Conservation (phyloP, 2,113 vertebrate genomes). For the Oenanthe oenanthe region DNA sequence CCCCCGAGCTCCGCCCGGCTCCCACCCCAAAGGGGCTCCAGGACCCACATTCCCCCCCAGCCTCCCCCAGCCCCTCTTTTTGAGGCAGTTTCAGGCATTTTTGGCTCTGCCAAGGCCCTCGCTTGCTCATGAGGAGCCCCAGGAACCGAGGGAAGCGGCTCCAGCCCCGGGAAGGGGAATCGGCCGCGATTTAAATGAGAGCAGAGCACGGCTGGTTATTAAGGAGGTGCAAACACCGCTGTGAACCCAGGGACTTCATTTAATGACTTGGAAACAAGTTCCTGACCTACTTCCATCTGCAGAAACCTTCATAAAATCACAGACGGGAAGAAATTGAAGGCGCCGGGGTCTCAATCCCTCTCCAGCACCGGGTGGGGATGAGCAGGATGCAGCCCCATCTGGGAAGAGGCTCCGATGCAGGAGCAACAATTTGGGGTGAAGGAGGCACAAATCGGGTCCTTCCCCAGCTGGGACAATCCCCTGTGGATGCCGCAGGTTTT, state of each 20-base stretch:
- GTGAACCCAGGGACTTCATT: slow-evolving; percentile 23
- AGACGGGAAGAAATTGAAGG: neutral
- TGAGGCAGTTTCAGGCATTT: neutral
- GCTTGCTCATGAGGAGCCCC: neutral
- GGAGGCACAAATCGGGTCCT: neutral
- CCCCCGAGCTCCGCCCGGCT: rapidly evolving
- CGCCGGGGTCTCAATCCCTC: neutral
- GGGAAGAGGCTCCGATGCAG: neutral
- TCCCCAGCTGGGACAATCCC: no score
- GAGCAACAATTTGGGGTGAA: neutral
- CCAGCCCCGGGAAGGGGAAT: neutral
- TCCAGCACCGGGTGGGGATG: rapidly evolving
- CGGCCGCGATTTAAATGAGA: neutral
- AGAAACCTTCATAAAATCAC: neutral
- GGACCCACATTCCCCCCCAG: neutral
- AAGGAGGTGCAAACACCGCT: slow-evolving; percentile 1
- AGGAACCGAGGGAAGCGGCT: rapidly evolving
- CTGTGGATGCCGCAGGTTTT: rapidly evolving
- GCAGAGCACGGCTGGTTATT: neutral
- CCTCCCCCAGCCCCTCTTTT: rapidly evolving
- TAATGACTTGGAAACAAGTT: slow-evolving; percentile 58
- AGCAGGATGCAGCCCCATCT: neutral
- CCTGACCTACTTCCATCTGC: slow-evolving; percentile 58
- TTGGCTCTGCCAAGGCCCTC: neutral
- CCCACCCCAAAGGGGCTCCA: neutral